Percentiles rank a stretch among this genome's conserved stretches.
These are phyloP conservation scores for Drosophila murphyi DNA, from an alignment of 1,140 invertebrate genomes.

Conservation along the genomic window DNA sequence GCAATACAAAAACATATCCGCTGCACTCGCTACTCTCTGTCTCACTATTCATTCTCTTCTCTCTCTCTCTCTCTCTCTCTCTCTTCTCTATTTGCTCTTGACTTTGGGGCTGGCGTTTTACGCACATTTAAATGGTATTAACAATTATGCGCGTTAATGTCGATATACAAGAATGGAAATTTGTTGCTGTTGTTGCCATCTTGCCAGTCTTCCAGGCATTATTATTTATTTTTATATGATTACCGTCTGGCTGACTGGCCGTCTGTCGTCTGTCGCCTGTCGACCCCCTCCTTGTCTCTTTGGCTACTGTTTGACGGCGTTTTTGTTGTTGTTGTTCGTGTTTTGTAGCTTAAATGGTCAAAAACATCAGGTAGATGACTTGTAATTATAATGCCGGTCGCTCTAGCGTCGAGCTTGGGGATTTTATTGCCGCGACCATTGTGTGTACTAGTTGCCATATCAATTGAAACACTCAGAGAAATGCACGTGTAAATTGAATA, in stretches of 20 bases:
- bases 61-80: constrained; percentile 6
- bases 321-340: constrained; percentile 28
- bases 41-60: constrained; percentile 1
- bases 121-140: constrained; percentile 79
- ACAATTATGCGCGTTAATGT: constrained; percentile 69
- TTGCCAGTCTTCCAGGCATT: constrained; percentile 47
- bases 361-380: constrained; percentile 81
- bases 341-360: constrained; percentile 77
- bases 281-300: not conserved
- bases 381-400: constrained; percentile 67
- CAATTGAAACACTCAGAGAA: constrained; percentile 56
- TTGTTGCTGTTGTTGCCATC: constrained; percentile 45
- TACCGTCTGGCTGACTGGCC: constrained; percentile 30
- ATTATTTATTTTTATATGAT: constrained; percentile 76
- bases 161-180: constrained; percentile 70
- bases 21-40: constrained; percentile 37
- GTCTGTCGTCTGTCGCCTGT: not conserved
- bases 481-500: not conserved
- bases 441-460: constrained; percentile 37
- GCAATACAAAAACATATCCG: constrained; percentile 51
- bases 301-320: constrained; percentile 60
- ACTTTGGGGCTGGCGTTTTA: constrained; percentile 50
- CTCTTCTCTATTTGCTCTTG: constrained; percentile 51
- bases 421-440: constrained; percentile 46
- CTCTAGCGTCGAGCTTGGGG: constrained; percentile 21